Evolutionary conservation across 2,888 invertebrate species (phyloP), one percentile per base, ranked within the genome.

Genomic region (Tetragonisca angustula): DNA sequence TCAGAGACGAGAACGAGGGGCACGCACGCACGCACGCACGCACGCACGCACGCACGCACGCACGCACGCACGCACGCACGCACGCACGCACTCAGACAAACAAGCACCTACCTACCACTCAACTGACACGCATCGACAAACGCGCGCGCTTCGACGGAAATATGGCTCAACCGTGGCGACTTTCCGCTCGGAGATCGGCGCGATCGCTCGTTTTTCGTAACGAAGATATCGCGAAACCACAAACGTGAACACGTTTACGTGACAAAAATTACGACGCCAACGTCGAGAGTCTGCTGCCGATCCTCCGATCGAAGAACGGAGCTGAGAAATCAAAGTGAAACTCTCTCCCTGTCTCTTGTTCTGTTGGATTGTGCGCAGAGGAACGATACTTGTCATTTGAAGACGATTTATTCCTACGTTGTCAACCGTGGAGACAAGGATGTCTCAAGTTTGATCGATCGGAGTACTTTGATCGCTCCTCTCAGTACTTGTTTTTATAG

Each of bases 1-100:
- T 87, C 87, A 87, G 87, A 87, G 87, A 76, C 78, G 84, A 84
- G 86, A 87, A 74, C 77, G 80, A 79, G 70, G 72, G 75, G 77
- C 76, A 76, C 32, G 79, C 79, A 62, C 15, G 72, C 68, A 24
- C 24, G 27, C 61, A 24, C 17, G 19, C 17, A 62, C 11, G 43
- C 43, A 43, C 0, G 43, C 43, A 56, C 27, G 27, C 27, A 27
- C 27, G 27, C 27, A 27, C 27, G 27, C 27, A 27, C 27, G 27
- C 27, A 24, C 17, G 19, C 62, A 62, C 9, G 9, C 27, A 27
- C 6, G 21, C n/a, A 49, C 36, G 36, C 36, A 36, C 11, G 11
- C 43, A 43, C 0, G 43, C 43, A 56, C n/a, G n/a, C n/a, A n/a
- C n/a, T n/a, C n/a, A n/a, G n/a, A n/a, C n/a, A n/a, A n/a, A n/a